Evolutionary conservation across 2,113 vertebrate genomes (phyloP).

Genomic region (Ameiurus melas): DNA sequence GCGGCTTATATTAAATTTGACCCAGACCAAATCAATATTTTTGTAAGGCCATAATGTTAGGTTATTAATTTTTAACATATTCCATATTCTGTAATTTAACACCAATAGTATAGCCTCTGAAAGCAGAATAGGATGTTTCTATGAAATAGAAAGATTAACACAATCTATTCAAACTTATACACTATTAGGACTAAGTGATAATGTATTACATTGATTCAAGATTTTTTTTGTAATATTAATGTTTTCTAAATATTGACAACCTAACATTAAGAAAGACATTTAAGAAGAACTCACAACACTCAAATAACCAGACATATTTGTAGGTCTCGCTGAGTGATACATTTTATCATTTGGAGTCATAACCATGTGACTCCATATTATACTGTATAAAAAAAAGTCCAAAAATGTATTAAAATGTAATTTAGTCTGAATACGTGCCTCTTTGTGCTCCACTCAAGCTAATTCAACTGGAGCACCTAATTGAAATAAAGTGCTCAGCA

Average conservation of each 20-base stretch:
- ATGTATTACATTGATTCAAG: neutral
- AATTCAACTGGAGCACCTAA: constrained; percentile 36
- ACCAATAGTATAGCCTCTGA: neutral
- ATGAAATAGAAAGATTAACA: neutral
- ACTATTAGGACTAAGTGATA: neutral
- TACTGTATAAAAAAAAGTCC: neutral
- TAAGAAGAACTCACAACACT: neutral
- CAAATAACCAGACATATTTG: neutral
- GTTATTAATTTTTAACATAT: neutral
- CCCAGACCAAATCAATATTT: neutral
- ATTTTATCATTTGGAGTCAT: neutral
- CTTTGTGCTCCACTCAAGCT: constrained; percentile 12
- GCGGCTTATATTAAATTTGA: neutral
- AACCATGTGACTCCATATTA: neutral
- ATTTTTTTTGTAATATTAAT: no score
- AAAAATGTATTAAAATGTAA: neutral
- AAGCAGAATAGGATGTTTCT: neutral
- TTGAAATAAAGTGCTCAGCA: constrained; percentile 40
- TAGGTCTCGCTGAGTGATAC: neutral
- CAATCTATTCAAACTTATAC: neutral
- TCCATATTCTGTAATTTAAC: neutral
- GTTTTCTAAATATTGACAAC: no score
- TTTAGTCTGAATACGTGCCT: constrained; percentile 2
- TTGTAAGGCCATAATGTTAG: neutral
- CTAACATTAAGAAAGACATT: no score